Conservation (phyloP, 2,797 vertebrate genomes). For the Pagetopsis macropterus region DNA sequence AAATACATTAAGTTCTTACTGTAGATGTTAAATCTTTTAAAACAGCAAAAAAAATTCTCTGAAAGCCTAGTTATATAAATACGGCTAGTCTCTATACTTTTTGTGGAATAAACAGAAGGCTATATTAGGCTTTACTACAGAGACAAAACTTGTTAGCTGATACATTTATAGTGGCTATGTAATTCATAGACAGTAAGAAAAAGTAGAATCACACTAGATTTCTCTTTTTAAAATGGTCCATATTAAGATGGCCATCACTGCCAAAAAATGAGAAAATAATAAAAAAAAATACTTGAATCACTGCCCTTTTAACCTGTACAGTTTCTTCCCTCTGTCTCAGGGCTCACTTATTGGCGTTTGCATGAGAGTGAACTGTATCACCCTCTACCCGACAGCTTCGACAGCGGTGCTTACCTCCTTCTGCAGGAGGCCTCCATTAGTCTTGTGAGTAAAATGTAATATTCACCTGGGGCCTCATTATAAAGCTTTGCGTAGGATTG, state of each 20-base stretch:
- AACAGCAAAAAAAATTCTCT: too few species aligned
- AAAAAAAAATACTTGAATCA: not conserved
- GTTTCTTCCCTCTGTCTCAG: conserved; percentile 64
- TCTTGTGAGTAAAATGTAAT: conserved; percentile 77
- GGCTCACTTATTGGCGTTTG: conserved; percentile 91
- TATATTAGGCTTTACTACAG: not conserved
- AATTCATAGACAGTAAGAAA: not conserved
- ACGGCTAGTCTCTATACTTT: too few species aligned
- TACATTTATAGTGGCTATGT: not conserved
- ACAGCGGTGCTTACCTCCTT: conserved; percentile 76
- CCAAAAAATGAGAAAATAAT: not conserved
- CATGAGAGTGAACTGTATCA: conserved; percentile 89
- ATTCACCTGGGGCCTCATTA: not conserved
- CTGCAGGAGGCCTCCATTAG: conserved; percentile 76
- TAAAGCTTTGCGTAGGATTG: too few species aligned
- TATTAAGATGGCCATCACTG: not conserved
- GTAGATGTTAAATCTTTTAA: not conserved
- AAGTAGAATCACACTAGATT: not conserved
- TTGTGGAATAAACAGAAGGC: too few species aligned
- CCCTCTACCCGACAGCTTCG: conserved; percentile 87
- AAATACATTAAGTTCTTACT: not conserved
- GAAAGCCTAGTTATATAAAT: too few species aligned
- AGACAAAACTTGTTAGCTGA: not conserved
- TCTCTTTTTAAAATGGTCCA: not conserved
- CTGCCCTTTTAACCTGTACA: too few species aligned